Conservation (phyloP, 2,797 vertebrate species). For the Eospalax fontanierii region DNA sequence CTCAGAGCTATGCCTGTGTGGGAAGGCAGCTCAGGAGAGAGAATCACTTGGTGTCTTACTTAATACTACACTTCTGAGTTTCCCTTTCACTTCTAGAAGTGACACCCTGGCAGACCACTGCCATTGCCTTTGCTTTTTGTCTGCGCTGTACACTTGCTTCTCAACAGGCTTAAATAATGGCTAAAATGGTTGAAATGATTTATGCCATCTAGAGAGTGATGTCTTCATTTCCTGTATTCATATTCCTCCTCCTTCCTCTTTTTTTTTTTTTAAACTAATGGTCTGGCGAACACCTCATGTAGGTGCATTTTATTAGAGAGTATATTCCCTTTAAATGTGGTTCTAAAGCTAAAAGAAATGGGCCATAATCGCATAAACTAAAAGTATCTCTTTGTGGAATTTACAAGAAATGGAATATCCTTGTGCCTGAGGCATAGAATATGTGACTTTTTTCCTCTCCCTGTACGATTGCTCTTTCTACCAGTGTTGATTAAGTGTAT, state of each 20-base stretch:
- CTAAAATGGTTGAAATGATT: conserved; percentile 78
- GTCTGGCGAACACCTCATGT: conserved; percentile 76
- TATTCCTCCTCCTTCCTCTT: conserved; percentile 34
- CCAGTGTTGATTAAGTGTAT: conserved; percentile 69
- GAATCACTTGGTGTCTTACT: conserved; percentile 28
- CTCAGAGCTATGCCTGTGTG: neutral
- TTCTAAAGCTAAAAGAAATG: conserved; percentile 82
- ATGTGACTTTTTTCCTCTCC: conserved; percentile 49
- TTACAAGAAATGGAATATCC: conserved; percentile 73
- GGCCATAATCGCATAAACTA: conserved; percentile 83
- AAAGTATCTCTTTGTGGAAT: conserved; percentile 80
- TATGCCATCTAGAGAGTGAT: conserved; percentile 69
- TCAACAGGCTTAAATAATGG: conserved; percentile 73
- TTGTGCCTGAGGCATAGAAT: conserved; percentile 71
- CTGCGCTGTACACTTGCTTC: conserved; percentile 76
- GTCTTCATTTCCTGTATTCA: conserved; percentile 79
- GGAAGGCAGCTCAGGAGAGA: neutral
- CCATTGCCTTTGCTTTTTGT: conserved; percentile 72
- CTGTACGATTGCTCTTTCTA: conserved; percentile 35
- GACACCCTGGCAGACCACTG: neutral
- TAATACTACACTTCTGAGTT: neutral
- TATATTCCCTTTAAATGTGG: conserved; percentile 79
- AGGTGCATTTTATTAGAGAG: conserved; percentile 84
- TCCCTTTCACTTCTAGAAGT: conserved; percentile 60
- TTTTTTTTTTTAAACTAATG: conserved; percentile 61